Base-by-base conservation (phyloP, 2,113 vertebrate genomes). In the Oceanodroma tethys region DNA sequence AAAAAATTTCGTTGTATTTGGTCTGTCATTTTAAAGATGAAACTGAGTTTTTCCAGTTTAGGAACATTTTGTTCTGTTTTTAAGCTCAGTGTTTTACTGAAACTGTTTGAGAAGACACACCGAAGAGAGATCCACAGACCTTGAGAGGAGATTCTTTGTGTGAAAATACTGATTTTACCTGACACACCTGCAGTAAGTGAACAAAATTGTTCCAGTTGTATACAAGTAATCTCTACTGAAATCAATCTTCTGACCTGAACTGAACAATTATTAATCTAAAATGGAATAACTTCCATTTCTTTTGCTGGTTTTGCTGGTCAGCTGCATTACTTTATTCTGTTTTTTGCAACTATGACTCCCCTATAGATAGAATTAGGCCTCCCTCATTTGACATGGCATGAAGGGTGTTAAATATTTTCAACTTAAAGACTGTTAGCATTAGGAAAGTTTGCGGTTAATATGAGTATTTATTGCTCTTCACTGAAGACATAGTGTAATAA, bases 401-500 rank as follows among this genome's bases (percentile, higher is more conserved):
- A 79, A 88, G 26, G 3, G 3, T 80, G 13, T 68, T 93, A 81
- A 87, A 36, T 81, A 66, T 65, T 79, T 95, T 63, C 47, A 79
- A 27, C 25, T 62, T 82, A 76, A 84, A 84, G 36, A 9, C 32
- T 42, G 30, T 60, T 36, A 87, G 10, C 7, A 26, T 45, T 60
- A 68, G 63, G 47, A 71, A 42, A 67, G 8, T 25, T 85, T 93
- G 80, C 4, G 1, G 59, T 83, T 95, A 89, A 88, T 92, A 63
- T 8, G 29, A 58, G 7, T 72, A 71, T 92, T 86, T 92, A 78
- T 65, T 91, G 72, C 59, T 82, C 58, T 93, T 87, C 70, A 66
- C 67, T 73, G 79, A 97, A 91, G 63, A 78, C 70, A 68, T 48
- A 81, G 32, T 78, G 52, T 73, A 92, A 88, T 96, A 97, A 96